Percentiles rank a stretch among this genome's conserved stretches.
Conservation (phyloP, 2,888 invertebrate species). For the Anticlea derivata region DNA sequence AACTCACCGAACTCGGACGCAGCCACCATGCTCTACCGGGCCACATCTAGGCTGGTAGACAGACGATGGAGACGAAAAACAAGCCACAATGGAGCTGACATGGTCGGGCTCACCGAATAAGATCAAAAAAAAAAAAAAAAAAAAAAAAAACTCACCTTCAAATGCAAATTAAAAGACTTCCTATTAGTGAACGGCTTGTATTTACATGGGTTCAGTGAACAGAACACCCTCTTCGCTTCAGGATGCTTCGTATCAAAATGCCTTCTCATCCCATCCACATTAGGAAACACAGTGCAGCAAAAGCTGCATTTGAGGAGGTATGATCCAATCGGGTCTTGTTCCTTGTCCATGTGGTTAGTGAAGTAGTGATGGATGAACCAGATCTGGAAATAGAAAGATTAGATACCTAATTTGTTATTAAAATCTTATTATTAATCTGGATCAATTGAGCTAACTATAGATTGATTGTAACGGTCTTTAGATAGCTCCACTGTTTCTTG, state of each 20-base stretch:
- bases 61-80: too few species aligned
- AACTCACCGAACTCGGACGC: too few species aligned
- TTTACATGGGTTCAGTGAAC: conserved; percentile 65
- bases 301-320: conserved; percentile 70
- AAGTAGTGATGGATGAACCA: conserved; percentile 71
- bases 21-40: too few species aligned
- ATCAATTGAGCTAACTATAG: too few species aligned
- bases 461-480: too few species aligned
- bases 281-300: conserved; percentile 61
- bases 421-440: too few species aligned
- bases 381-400: conserved; percentile 51
- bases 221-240: conserved; percentile 68
- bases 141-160: conserved; percentile 65
- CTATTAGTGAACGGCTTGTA: conserved; percentile 70
- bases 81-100: too few species aligned
- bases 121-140: too few species aligned
- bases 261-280: conserved; percentile 59
- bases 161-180: conserved; percentile 73
- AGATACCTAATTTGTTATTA: too few species aligned
- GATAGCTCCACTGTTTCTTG: too few species aligned
- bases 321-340: conserved; percentile 29
- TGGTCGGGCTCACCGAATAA: too few species aligned
- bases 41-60: too few species aligned
- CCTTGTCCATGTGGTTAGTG: conserved; percentile 51
- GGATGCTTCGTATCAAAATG: conserved; percentile 67